Evolutionary conservation across 2,888 invertebrate genomes (phyloP), one percentile per base, ranked within the genome.

Genomic region (Heterodera filipjevi): DNA sequence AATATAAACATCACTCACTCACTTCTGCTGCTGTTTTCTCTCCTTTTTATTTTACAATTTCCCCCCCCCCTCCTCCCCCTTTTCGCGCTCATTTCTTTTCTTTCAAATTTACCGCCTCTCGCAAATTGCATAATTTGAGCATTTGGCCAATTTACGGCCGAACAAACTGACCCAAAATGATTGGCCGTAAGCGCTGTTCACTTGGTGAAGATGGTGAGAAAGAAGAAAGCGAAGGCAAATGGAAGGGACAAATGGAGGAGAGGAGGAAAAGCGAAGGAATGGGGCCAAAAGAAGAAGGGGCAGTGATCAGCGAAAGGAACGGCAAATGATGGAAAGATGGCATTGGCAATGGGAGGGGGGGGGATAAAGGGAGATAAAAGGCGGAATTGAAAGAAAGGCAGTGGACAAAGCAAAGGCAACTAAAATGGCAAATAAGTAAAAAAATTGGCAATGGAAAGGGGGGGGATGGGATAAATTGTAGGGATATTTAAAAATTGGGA

Each of bases 111-210:
- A 5, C 6, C n/a, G 27, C 30, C 49, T 33, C 14, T 71, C n/a
- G 12, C 32, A 71, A 71, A 71, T 71, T 46, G 32, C 46, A 32
- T 32, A 71, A 71, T 49, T 32, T 71, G 30, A 30, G 30, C 35
- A 71, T 71, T 46, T 71, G 44, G 44, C 35, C 71, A 71, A 44
- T 46, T 46, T 33, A 71, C 27, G 16, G 30, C 27, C 14, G 30
- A 71, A 12, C 10, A 30, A 46, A 73, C 46, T 73, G n/a, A 73
- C 74, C 74, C 46, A 73, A 73, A 73, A 73, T 39, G 35, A 73
- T 73, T 46, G 74, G 74, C 27, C 74, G 53, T 30, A 73, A 46
- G 71, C 33, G 32, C 33, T 49, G 19, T 49, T 30, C 71, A 33
- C 30, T 71, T 71, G 49, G 8, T 5, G 71, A 35, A 35, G 35